Percentiles rank a stretch among this genome's conserved stretches.
Conservation (phyloP, 1,140 invertebrate genomes). For the Hylyphantes graminicola region DNA sequence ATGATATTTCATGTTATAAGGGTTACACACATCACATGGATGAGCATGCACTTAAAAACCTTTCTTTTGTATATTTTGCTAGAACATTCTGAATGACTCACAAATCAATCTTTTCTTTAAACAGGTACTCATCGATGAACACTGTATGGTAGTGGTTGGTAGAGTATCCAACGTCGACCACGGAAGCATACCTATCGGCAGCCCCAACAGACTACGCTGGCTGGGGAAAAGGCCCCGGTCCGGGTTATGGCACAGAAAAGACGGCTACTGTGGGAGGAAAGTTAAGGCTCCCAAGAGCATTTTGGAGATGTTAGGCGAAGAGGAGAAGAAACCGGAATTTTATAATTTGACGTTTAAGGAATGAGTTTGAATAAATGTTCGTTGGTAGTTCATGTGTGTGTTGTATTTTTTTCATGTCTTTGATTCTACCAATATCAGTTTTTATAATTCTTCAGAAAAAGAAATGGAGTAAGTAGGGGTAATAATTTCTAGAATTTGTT, state of each 20-base stretch:
- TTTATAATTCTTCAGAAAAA: too few relatives aligned
- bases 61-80: too few relatives aligned
- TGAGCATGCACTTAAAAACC: too few relatives aligned
- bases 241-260: constrained; percentile 93
- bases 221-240: constrained; percentile 89
- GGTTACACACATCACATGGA: too few relatives aligned
- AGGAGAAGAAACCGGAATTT: constrained; percentile 44
- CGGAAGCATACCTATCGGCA: constrained; percentile 80
- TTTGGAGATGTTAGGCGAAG: constrained; percentile 61
- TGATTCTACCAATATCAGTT: too few relatives aligned
- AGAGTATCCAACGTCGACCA: constrained; percentile 86
- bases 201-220: constrained; percentile 82
- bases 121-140: constrained; percentile 80
- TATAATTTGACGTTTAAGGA: constrained; percentile 48
- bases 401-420: too few relatives aligned
- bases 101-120: too few relatives aligned
- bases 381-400: too few relatives aligned
- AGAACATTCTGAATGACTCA: too few relatives aligned
- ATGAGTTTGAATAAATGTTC: not conserved
- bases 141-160: constrained; percentile 93
- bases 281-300: constrained; percentile 76
- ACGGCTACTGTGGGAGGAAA: constrained; percentile 89
- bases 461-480: too few relatives aligned
- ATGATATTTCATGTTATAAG: too few relatives aligned
- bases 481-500: too few relatives aligned